phyloP scores from a whole-genome alignment of 2,888 invertebrate species.

The Xanthia togata region DNA sequence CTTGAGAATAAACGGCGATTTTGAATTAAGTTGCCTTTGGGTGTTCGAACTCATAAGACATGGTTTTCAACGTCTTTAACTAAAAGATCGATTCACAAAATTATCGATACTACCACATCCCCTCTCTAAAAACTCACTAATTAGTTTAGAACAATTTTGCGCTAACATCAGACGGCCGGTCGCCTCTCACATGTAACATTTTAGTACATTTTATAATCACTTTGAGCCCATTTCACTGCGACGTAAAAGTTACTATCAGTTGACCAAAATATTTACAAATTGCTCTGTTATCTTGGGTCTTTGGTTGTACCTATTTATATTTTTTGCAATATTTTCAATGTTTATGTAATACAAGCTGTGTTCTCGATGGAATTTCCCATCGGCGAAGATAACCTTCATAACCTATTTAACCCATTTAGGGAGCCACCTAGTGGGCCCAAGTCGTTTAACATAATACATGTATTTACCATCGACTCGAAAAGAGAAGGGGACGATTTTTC shows the following conservation, averaged over 20 bases:
- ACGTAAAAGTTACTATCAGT: slow-evolving; percentile 33
- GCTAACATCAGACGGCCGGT: slow-evolving; percentile 52
- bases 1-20: background rate
- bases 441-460: too few species aligned
- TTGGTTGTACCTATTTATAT: background rate
- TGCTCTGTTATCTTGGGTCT: slow-evolving; percentile 37
- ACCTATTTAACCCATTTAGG: too few species aligned
- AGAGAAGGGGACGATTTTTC: too few species aligned
- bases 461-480: too few species aligned
- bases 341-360: slow-evolving; percentile 22
- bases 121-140: slow-evolving; percentile 36
- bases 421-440: too few species aligned
- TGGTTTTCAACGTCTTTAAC: background rate
- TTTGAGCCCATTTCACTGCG: slow-evolving; percentile 43
- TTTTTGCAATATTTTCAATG: slow-evolving; percentile 17
- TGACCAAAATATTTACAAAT: slow-evolving; percentile 54
- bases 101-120: slow-evolving; percentile 33
- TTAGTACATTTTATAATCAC: slow-evolving; percentile 34
- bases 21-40: background rate
- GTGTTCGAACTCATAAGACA: background rate
- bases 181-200: slow-evolving; percentile 38
- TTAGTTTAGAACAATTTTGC: slow-evolving; percentile 52
- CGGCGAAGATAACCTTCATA: background rate
- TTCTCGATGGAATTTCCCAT: background rate
- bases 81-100: background rate